Evolutionary conservation across 2,113 vertebrate species (phyloP).

Genomic region (Ondatra zibethicus): DNA sequence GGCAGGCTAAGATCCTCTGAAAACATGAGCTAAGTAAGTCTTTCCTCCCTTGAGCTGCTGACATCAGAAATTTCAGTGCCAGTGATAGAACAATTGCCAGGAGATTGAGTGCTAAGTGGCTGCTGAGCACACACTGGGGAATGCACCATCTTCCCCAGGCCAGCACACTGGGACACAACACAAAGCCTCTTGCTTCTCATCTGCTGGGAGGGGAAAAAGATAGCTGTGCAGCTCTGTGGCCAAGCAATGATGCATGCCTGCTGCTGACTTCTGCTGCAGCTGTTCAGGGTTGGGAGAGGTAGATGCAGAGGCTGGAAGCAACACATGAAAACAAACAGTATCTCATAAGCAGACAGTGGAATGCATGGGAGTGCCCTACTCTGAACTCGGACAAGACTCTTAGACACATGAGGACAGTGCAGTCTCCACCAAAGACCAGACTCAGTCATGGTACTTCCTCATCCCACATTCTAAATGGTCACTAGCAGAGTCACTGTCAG

Average conservation of each 20-base stretch:
- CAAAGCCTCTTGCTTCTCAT: not conserved
- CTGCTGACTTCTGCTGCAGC: not conserved
- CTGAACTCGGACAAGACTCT: slow-evolving; percentile 14
- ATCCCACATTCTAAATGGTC: not conserved
- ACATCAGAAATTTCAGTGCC: not conserved
- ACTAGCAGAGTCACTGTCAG: not conserved
- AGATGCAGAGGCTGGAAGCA: not conserved
- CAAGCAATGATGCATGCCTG: not conserved
- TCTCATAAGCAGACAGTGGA: not conserved
- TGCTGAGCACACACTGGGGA: not conserved
- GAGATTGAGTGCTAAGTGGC: not conserved
- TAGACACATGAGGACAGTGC: not conserved
- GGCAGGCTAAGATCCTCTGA: not conserved
- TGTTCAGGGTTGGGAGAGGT: not conserved
- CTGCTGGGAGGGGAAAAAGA: no score
- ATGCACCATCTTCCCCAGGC: not conserved
- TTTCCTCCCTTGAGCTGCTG: not conserved
- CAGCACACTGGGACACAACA: not conserved
- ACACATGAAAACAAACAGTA: not conserved
- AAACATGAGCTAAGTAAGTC: not conserved
- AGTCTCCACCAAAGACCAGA: slow-evolving; percentile 1
- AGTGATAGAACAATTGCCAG: not conserved
- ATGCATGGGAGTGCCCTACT: not conserved
- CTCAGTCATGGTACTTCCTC: not conserved
- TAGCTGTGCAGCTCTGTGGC: not conserved